Conservation (phyloP, 2,888 invertebrate species). For the Tipula vernalis region DNA sequence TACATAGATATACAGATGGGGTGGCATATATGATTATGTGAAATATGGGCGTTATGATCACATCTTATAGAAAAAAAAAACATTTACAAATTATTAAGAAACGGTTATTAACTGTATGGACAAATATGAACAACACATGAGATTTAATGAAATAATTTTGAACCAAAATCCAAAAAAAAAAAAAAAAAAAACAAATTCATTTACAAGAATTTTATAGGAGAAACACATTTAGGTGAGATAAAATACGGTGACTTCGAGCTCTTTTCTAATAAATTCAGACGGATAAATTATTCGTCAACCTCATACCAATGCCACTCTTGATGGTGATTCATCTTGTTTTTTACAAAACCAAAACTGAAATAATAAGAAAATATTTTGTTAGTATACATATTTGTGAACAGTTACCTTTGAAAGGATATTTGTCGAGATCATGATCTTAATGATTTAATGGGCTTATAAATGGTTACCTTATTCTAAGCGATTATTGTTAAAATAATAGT, state of each 20-base stretch:
- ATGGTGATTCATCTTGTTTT: not conserved
- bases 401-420: not conserved
- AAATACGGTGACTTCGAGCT: not conserved
- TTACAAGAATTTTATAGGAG: not conserved
- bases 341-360: not conserved
- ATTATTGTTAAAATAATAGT: too few relatives aligned
- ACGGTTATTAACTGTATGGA: not conserved
- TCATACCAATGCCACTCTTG: not conserved
- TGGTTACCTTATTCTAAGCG: too few relatives aligned
- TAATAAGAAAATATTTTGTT: not conserved
- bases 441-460: too few relatives aligned
- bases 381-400: not conserved
- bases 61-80: not conserved
- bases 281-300: not conserved
- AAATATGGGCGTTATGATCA: not conserved
- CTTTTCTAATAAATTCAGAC: not conserved
- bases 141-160: slow-evolving; percentile 1
- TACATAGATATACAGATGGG: too few relatives aligned
- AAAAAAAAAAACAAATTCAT: not conserved
- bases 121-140: slow-evolving; percentile 8
- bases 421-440: too few relatives aligned
- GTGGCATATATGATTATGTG: not conserved
- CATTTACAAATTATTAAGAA: not conserved
- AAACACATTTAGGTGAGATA: not conserved
- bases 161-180: not conserved